Conservation (phyloP, 2,888 invertebrate species). For the Trachelus stipa region DNA sequence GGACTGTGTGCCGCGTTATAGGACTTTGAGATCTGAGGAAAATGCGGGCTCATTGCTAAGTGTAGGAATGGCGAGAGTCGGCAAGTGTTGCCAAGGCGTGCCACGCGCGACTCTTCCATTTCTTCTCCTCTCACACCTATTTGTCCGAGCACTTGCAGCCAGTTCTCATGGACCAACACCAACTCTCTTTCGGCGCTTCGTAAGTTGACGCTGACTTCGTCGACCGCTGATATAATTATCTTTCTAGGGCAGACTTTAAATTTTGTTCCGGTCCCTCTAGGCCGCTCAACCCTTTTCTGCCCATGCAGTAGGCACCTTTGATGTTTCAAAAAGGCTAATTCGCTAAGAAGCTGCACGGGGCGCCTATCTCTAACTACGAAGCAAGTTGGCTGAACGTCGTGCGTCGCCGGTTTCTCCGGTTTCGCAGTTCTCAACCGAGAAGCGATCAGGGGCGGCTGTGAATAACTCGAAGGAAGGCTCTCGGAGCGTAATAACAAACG, state of each 20-base stretch:
- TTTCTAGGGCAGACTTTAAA: constrained; percentile 27
- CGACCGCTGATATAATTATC: constrained; percentile 17
- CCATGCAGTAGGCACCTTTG: constrained; percentile 34
- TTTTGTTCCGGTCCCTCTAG: constrained; percentile 24
- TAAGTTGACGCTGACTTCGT: too few relatives aligned
- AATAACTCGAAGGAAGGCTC: too few relatives aligned
- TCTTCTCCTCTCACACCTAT: constrained; percentile 18
- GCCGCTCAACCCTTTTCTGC: background rate
- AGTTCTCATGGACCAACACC: too few relatives aligned
- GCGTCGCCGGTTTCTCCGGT: too few relatives aligned
- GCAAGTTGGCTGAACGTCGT: too few relatives aligned
- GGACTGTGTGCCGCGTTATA: too few relatives aligned
- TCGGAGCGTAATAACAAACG: too few relatives aligned
- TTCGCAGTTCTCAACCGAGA: too few relatives aligned
- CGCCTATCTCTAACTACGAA: too few relatives aligned
- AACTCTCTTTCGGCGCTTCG: background rate
- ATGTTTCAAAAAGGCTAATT: constrained; percentile 47
- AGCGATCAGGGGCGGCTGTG: too few relatives aligned
- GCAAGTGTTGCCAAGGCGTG: constrained; percentile 23
- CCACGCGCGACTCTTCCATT: constrained; percentile 45
- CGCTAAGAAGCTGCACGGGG: constrained; percentile 38
- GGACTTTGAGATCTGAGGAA: constrained; percentile 21
- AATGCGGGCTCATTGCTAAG: constrained; percentile 58
- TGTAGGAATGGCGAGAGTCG: constrained; percentile 39
- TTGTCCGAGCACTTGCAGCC: background rate